Evolutionary conservation across 2,113 vertebrate genomes (phyloP).

Genomic region (Synchiropus splendidus): DNA sequence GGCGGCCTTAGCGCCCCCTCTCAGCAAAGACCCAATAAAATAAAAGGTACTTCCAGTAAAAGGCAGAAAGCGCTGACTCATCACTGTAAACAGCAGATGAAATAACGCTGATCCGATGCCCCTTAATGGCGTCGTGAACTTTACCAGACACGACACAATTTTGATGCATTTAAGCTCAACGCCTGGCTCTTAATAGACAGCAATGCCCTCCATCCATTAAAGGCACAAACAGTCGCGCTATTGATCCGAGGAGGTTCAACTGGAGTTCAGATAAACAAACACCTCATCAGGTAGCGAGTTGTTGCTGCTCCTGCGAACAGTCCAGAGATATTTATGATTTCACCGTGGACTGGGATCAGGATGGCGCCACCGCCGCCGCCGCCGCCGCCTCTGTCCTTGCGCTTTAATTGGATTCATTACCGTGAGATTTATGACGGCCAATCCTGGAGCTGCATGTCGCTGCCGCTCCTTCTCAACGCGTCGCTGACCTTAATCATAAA

Average conservation of each 20-base stretch:
- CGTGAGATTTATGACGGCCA: conserved; percentile 17
- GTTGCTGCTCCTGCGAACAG: conserved; percentile 1
- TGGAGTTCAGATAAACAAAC: conserved; percentile 39
- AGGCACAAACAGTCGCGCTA: conserved; percentile 15
- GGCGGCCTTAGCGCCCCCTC: no score
- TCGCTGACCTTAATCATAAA: conserved; percentile 35
- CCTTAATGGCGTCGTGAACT: conserved; percentile 22
- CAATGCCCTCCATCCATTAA: conserved; percentile 20
- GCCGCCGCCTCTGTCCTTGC: conserved; percentile 15
- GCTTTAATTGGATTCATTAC: conserved; percentile 31
- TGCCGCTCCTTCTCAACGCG: conserved; percentile 23
- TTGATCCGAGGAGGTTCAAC: conserved; percentile 34
- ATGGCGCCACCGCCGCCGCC: conserved; percentile 14
- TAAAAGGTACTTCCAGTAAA: conserved; percentile 3
- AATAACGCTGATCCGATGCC: conserved; percentile 28
- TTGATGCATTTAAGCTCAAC: conserved; percentile 13
- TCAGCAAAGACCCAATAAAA: no score
- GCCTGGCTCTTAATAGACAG: conserved; percentile 14
- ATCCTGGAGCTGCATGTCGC: conserved; percentile 10
- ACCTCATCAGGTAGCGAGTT: conserved; percentile 9
- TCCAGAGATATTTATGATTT: conserved; percentile 8
- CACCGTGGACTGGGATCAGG: not conserved
- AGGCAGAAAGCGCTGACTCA: conserved; percentile 24
- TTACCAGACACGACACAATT: conserved; percentile 17
- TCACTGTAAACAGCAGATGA: conserved; percentile 19